These are phyloP conservation scores for rabbit (Oryctolagus cuniculus) DNA, from an alignment of 2,113 vertebrate species.

Conservation along the genomic window mOryCun1.1 NC_091439.1:106878001-106878500, in stretches of 20 bases:
- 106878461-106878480: not conserved
- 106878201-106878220: not conserved
- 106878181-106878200: not conserved
- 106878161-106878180: not conserved
- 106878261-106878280: not conserved
- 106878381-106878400: not conserved
- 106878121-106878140: constrained; percentile 8
- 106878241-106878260: not conserved
- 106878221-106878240: not conserved
- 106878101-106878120: not conserved
- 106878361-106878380: not conserved
- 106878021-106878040: not conserved
- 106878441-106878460: not conserved
- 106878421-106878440: not conserved
- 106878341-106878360: not conserved
- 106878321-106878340: not conserved
- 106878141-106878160: not conserved
- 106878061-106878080: not conserved
- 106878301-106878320: not conserved
- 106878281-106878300: not conserved
- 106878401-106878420: not conserved
- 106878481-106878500: not conserved
- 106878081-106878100: not conserved
- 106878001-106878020: not conserved
- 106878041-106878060: not conserved